Percentiles rank a stretch among this genome's conserved stretches.
phyloP scores from a whole-genome alignment of 2,888 invertebrate genomes.

The Tipula lateralis region DNA sequence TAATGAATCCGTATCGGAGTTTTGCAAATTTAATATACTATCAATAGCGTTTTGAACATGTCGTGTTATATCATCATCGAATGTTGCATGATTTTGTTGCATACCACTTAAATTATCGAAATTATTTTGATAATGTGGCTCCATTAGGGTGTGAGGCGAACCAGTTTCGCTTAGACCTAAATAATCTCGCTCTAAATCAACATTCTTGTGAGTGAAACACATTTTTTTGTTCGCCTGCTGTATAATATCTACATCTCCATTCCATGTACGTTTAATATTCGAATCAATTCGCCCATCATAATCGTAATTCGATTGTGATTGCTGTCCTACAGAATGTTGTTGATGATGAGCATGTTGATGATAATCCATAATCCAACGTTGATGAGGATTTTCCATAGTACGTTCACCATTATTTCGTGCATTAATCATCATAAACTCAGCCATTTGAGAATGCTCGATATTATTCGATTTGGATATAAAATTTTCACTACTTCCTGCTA shows the following conservation, averaged over 20 bases:
- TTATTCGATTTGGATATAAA: background rate
- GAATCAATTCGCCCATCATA: slow-evolving; percentile 32
- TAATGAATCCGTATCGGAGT: slow-evolving; percentile 49
- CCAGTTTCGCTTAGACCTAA: slow-evolving; percentile 29
- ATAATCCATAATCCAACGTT: slow-evolving; percentile 33
- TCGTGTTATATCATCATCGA: slow-evolving; percentile 64
- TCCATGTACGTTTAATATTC: slow-evolving; percentile 35
- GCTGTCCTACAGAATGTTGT: background rate
- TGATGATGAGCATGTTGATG: slow-evolving; percentile 25
- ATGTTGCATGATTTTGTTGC: slow-evolving; percentile 34
- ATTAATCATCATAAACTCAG: background rate
- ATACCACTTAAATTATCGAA: slow-evolving; percentile 40
- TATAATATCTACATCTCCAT: slow-evolving; percentile 35
- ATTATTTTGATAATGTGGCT: slow-evolving; percentile 33
- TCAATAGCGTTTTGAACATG: slow-evolving; percentile 78
- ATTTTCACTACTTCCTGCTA: background rate
- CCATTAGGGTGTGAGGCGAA: slow-evolving; percentile 19
- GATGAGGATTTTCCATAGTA: slow-evolving; percentile 30
- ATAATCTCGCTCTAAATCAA: slow-evolving; percentile 30
- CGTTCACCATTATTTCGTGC: slow-evolving; percentile 13
- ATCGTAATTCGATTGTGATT: background rate
- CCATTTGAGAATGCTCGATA: background rate
- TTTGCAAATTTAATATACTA: slow-evolving; percentile 68
- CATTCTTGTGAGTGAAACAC: slow-evolving; percentile 33
- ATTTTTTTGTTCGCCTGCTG: slow-evolving; percentile 35